Evolutionary conservation across 2,113 vertebrate species (phyloP).

Genomic region (Camelus dromedarius): DNA sequence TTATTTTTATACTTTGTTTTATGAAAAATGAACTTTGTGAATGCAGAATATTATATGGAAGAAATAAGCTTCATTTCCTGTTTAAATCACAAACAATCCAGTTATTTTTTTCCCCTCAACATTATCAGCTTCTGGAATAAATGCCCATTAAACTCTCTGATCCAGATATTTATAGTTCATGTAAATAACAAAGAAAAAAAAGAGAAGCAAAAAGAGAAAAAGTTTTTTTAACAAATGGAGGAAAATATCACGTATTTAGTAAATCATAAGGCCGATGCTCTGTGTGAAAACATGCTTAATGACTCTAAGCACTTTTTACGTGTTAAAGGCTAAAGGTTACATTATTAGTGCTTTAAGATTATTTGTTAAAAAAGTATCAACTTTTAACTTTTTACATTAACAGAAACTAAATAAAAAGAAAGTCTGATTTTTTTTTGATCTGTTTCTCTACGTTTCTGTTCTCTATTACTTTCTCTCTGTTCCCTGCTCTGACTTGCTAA

Average conservation of each 20-base stretch:
- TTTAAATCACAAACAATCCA: background rate
- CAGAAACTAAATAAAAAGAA: background rate
- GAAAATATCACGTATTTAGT: background rate
- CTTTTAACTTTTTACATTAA: background rate
- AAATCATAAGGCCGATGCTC: background rate
- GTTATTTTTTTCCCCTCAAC: background rate
- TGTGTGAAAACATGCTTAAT: background rate
- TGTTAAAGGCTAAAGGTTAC: background rate
- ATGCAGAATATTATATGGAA: background rate
- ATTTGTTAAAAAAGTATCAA: background rate
- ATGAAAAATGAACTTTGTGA: background rate
- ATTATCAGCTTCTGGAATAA: background rate
- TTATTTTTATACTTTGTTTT: background rate
- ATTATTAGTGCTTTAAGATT: background rate
- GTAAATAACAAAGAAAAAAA: background rate
- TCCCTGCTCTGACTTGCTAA: background rate
- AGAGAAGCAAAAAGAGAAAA: background rate
- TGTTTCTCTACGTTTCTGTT: background rate
- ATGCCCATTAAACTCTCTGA: background rate
- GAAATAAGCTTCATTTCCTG: background rate
- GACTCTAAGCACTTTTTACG: background rate
- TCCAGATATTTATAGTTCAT: background rate
- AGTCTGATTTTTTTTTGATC: background rate
- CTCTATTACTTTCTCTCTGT: background rate
- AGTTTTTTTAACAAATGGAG: background rate